Percentiles rank a stretch among this genome's conserved stretches.
Conservation (phyloP, 2,113 vertebrate genomes). For the Hippocampus abdominalis region DNA sequence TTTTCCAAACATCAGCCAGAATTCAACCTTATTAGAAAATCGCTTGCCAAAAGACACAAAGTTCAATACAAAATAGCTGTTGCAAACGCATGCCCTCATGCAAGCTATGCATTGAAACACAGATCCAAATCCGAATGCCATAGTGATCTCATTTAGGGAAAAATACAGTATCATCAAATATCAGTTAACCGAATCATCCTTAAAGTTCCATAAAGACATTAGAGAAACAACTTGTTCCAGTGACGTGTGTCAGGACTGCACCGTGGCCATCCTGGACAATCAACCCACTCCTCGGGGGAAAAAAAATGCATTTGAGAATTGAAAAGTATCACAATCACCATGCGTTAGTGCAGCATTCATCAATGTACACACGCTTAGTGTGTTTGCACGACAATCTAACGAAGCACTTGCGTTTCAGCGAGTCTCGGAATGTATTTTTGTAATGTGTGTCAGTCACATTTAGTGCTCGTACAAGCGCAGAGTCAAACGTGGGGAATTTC, state of each 20-base stretch:
- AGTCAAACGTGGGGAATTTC: constrained; percentile 2
- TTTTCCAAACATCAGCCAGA: constrained; percentile 38
- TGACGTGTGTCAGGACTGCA: neutral
- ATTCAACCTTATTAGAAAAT: constrained; percentile 54
- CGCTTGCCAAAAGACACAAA: constrained; percentile 48
- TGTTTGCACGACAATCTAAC: constrained; percentile 66
- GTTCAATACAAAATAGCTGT: constrained; percentile 15
- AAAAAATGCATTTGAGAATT: constrained; percentile 24
- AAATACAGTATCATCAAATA: neutral
- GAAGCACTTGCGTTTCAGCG: constrained; percentile 28
- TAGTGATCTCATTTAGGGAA: neutral
- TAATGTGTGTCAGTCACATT: constrained; percentile 25
- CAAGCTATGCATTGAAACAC: constrained; percentile 14
- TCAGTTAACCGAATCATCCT: neutral
- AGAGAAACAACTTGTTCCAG: neutral
- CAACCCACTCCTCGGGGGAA: constrained; percentile 20
- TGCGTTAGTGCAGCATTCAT: constrained; percentile 14
- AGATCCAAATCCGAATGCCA: neutral
- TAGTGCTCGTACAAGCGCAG: constrained; percentile 7
- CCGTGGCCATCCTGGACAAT: constrained; percentile 41
- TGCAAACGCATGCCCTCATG: constrained; percentile 8
- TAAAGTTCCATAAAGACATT: neutral
- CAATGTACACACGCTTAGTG: constrained; percentile 15
- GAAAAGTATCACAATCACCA: neutral
- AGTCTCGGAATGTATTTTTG: constrained; percentile 49